Evolutionary conservation across 2,797 vertebrate genomes (phyloP).

Genomic region (Melanogrammus aeglefinus): DNA sequence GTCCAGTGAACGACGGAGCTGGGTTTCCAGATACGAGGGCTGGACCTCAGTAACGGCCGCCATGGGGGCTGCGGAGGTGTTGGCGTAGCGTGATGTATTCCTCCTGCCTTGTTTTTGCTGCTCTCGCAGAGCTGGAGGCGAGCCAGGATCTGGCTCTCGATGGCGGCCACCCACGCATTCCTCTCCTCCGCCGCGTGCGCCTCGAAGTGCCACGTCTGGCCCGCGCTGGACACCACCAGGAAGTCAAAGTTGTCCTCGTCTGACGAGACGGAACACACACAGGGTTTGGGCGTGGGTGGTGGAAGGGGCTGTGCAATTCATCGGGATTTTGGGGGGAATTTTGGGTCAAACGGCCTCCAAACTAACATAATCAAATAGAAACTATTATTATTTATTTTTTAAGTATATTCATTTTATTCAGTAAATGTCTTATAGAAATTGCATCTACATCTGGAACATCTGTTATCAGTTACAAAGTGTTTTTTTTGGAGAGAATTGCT

Average conservation of each 20-base stretch:
- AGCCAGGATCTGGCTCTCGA: slow-evolving; percentile 93
- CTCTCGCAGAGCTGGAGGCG: slow-evolving; percentile 95
- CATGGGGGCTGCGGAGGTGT: background rate
- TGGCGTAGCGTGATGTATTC: background rate
- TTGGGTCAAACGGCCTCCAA: no score
- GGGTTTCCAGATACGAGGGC: background rate
- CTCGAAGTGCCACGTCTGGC: slow-evolving; percentile 95
- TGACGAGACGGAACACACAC: slow-evolving; percentile 38
- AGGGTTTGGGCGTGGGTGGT: background rate
- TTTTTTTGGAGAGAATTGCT: background rate
- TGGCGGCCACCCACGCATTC: slow-evolving; percentile 91
- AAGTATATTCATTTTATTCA: no score
- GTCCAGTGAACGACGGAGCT: background rate
- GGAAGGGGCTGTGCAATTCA: no score
- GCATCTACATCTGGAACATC: no score
- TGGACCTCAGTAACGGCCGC: background rate
- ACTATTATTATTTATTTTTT: no score
- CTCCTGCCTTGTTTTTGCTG: slow-evolving; percentile 89
- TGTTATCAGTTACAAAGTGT: no score
- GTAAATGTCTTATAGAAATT: no score
- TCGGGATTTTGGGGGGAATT: no score
- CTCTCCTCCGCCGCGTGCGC: slow-evolving; percentile 88
- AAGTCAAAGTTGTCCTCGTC: slow-evolving; percentile 94
- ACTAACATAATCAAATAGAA: no score
- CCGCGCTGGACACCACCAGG: slow-evolving; percentile 88